Percentiles rank a stretch among this genome's conserved stretches.
phyloP scores from a whole-genome alignment of 2,888 invertebrate genomes.

The Epirrhoe alternata region DNA sequence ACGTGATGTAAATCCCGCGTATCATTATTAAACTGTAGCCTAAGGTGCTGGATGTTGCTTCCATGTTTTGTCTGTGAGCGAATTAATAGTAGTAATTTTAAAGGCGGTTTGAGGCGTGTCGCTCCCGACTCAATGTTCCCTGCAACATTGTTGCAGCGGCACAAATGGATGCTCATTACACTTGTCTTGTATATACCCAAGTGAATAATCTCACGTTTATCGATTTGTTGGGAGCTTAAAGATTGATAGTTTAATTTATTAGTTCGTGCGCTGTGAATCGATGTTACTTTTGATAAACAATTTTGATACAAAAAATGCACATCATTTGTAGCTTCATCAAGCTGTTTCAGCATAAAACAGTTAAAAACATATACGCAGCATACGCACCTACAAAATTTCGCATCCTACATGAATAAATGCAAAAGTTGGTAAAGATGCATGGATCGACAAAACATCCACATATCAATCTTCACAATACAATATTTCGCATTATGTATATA shows the following conservation, averaged over 20 bases:
- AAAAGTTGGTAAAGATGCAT: too few species aligned
- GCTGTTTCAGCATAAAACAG: too few species aligned
- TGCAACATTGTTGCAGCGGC: constrained; percentile 17
- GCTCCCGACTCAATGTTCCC: background rate
- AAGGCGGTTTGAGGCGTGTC: constrained; percentile 35
- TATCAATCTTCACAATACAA: too few species aligned
- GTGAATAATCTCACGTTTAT: constrained; percentile 5
- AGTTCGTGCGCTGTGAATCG: constrained; percentile 4
- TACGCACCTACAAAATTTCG: too few species aligned
- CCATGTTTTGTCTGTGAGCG: background rate
- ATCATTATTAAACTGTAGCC: background rate
- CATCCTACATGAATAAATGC: too few species aligned
- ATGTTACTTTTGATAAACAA: background rate
- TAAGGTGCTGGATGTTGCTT: background rate
- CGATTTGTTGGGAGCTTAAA: constrained; percentile 19
- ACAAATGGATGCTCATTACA: constrained; percentile 11
- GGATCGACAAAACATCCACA: too few species aligned
- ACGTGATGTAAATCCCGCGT: too few species aligned
- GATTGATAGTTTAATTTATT: constrained; percentile 15
- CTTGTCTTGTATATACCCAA: constrained; percentile 3
- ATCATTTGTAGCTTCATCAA: too few species aligned
- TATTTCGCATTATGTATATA: too few species aligned
- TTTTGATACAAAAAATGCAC: background rate
- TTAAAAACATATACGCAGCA: too few species aligned
- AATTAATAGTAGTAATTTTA: background rate